Evolutionary conservation across 2,888 invertebrate genomes (phyloP).

Genomic region (Clitarchus hookeri): DNA sequence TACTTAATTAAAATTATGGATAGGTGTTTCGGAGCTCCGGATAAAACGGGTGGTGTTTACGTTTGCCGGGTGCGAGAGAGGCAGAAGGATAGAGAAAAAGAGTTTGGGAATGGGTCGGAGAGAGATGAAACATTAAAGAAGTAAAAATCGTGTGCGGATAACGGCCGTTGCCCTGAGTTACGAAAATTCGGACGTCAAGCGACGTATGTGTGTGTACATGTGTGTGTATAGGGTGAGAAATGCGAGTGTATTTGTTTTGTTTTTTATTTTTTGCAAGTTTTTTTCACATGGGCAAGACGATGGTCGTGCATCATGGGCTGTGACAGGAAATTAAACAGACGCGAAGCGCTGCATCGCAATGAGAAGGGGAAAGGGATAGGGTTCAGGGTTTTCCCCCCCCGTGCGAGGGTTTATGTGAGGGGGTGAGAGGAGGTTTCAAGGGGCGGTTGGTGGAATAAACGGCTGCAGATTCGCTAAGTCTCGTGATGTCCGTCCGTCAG

Average conservation of each 20-base stretch:
- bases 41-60: not conserved
- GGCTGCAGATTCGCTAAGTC: not conserved
- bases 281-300: not conserved
- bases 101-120: too few species aligned
- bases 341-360: slow-evolving; percentile 31
- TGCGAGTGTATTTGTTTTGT: not conserved
- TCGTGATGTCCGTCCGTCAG: not conserved
- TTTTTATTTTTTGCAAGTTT: not conserved
- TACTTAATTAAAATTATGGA: not conserved
- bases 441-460: not conserved
- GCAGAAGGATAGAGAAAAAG: too few species aligned
- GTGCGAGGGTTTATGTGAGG: too few species aligned
- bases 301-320: slow-evolving; percentile 35
- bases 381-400: not conserved
- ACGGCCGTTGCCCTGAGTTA: not conserved
- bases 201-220: not conserved
- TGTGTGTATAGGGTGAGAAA: not conserved
- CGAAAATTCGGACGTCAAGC: not conserved
- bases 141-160: too few species aligned
- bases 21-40: too few species aligned
- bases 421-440: not conserved
- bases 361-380: slow-evolving; percentile 5
- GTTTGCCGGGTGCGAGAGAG: not conserved
- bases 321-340: slow-evolving; percentile 40
- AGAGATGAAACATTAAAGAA: too few species aligned